A percentile compares a stretch with the other conserved stretches of the same genome.
phyloP scores from a whole-genome alignment of 2,113 vertebrate species.

The Indri indri region DNA sequence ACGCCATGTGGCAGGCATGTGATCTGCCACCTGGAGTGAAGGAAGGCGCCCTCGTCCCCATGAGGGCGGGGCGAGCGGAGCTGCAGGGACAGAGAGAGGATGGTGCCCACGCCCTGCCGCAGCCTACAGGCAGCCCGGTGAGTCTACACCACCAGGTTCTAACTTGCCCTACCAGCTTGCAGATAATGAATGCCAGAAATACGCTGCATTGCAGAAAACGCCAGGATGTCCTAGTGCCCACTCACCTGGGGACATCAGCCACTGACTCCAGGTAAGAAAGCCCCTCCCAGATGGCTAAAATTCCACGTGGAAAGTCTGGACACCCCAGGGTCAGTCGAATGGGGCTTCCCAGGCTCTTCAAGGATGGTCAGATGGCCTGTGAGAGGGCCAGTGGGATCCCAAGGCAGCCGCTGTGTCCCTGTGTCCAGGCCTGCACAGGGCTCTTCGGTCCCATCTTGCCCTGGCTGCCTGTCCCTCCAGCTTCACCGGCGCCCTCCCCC shows the following conservation, averaged over 20 bases:
- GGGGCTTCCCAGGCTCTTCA: not conserved
- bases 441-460: not conserved
- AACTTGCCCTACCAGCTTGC: not conserved
- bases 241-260: not conserved
- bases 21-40: too few species aligned
- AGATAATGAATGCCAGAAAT: not conserved
- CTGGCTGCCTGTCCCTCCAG: not conserved
- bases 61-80: too few species aligned
- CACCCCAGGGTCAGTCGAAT: not conserved
- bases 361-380: not conserved
- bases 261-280: not conserved
- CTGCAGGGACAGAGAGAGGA: too few species aligned
- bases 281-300: not conserved
- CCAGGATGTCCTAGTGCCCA: not conserved
- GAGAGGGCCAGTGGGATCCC: not conserved
- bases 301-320: too few species aligned
- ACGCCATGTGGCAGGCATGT: too few species aligned
- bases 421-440: not conserved
- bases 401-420: not conserved
- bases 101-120: too few species aligned
- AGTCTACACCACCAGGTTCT: too few species aligned
- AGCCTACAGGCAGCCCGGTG: too few species aligned
- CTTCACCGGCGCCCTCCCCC: too few species aligned
- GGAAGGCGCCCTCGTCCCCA: too few species aligned
- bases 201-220: not conserved